Percentiles rank a stretch among this genome's conserved stretches.
Conservation (phyloP, 2,113 vertebrate genomes). For the Catharus fuscescens region DNA sequence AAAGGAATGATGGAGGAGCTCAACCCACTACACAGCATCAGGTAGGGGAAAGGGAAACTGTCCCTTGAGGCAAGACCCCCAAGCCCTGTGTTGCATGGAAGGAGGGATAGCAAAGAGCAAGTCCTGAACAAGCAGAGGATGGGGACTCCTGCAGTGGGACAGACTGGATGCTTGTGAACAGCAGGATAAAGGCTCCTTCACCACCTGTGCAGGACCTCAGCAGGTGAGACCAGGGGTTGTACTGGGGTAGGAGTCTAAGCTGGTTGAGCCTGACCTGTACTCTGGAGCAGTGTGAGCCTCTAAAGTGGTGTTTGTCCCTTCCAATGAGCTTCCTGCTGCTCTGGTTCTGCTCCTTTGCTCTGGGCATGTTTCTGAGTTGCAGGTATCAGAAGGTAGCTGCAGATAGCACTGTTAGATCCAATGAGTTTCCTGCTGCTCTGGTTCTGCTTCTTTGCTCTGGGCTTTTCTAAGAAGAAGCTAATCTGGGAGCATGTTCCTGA, state of each 20-base stretch:
- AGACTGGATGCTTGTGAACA: neutral
- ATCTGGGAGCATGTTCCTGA: neutral
- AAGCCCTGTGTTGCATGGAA: neutral
- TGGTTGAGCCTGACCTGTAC: neutral
- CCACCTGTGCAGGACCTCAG: neutral
- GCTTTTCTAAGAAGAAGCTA: neutral
- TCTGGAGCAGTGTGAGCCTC: neutral
- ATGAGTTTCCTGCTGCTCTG: neutral
- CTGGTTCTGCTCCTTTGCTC: neutral
- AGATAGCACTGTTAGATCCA: neutral
- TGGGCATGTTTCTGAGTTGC: neutral
- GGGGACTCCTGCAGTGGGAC: neutral
- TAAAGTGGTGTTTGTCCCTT: neutral
- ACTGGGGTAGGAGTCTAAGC: accelerated
- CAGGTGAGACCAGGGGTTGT: neutral
- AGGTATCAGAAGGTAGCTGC: neutral
- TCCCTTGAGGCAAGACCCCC: neutral
- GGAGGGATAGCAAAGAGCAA: neutral
- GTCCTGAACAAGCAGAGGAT: neutral
- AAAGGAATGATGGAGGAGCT: neutral
- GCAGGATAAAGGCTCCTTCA: neutral
- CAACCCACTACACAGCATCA: neutral
- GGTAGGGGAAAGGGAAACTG: neutral
- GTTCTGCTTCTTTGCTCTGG: neutral
- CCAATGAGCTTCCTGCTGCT: neutral